Evolutionary conservation across 2,797 vertebrate species (phyloP).

Genomic region (Sus cebifrons): DNA sequence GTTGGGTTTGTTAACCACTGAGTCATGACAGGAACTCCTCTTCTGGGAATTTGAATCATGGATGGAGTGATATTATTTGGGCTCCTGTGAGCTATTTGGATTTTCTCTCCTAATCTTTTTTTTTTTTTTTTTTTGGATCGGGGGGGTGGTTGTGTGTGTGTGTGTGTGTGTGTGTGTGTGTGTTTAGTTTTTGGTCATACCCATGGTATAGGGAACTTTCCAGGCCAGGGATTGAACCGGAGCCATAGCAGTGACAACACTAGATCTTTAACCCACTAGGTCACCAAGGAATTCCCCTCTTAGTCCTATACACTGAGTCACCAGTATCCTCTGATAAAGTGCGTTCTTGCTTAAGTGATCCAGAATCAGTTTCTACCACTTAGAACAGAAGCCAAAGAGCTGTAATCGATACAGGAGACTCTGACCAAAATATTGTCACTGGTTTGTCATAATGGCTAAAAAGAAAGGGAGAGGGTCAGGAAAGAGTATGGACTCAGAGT

Average conservation of each 20-base stretch:
- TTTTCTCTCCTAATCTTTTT: neutral
- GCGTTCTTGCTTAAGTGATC: neutral
- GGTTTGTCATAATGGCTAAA: neutral
- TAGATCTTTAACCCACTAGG: too few species aligned
- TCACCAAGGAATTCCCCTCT: too few species aligned
- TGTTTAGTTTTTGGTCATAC: too few species aligned
- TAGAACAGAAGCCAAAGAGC: neutral
- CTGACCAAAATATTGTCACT: neutral
- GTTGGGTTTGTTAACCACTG: too few species aligned
- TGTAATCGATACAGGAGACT: neutral
- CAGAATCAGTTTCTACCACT: neutral
- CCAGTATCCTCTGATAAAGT: neutral
- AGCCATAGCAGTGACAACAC: too few species aligned
- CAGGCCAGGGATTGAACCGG: too few species aligned
- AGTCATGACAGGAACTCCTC: neutral
- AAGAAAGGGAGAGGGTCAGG: neutral
- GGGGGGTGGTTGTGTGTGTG: too few species aligned
- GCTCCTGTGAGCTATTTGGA: neutral
- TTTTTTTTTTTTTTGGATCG: neutral
- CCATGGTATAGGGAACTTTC: too few species aligned
- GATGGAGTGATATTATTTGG: neutral
- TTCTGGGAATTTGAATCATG: conserved; percentile 3
- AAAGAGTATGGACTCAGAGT: neutral
- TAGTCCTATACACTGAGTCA: neutral
- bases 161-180: too few species aligned